Evolutionary conservation across 2,797 vertebrate species (phyloP).

Genomic region (Sebastiscus tertius): DNA sequence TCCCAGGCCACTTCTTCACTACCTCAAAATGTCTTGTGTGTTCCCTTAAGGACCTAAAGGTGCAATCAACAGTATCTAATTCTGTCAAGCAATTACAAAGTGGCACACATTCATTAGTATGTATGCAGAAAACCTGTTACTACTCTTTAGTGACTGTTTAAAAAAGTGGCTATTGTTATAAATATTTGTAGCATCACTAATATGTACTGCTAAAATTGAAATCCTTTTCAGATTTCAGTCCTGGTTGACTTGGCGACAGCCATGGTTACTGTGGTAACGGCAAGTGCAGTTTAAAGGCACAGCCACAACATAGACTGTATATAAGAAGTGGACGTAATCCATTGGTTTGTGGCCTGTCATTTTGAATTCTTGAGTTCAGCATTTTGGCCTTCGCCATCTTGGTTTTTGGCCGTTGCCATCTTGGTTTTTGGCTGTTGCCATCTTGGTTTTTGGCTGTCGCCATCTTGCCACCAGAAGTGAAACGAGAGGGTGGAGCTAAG

Average conservation of each 20-base stretch:
- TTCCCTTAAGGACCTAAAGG: conserved; percentile 27
- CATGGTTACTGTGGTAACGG: background rate
- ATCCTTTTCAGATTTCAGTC: background rate
- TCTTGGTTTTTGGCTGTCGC: fast-evolving
- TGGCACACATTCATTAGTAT: background rate
- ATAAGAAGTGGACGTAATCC: too few relatives aligned
- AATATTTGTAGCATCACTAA: background rate
- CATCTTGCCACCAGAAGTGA: too few relatives aligned
- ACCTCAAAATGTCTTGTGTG: conserved; percentile 44
- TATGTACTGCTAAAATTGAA: background rate
- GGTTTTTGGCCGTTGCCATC: too few relatives aligned
- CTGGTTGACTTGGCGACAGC: background rate
- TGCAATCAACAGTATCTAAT: conserved; percentile 42
- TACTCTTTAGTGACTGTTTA: background rate
- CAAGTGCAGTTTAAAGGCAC: background rate
- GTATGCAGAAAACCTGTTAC: background rate
- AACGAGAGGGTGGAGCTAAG: too few relatives aligned
- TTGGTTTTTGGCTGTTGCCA: too few relatives aligned
- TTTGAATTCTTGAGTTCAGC: too few relatives aligned
- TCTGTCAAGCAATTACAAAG: conserved; percentile 45
- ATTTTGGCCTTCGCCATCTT: too few relatives aligned
- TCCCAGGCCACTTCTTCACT: conserved; percentile 64
- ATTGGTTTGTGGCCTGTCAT: too few relatives aligned
- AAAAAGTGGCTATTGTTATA: background rate
- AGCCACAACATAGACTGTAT: too few relatives aligned